A percentile compares a stretch with the other conserved stretches of the same genome.
Evolutionary conservation across 2,797 vertebrate genomes (phyloP).

Genomic region (Ambastaia sidthimunki): DNA sequence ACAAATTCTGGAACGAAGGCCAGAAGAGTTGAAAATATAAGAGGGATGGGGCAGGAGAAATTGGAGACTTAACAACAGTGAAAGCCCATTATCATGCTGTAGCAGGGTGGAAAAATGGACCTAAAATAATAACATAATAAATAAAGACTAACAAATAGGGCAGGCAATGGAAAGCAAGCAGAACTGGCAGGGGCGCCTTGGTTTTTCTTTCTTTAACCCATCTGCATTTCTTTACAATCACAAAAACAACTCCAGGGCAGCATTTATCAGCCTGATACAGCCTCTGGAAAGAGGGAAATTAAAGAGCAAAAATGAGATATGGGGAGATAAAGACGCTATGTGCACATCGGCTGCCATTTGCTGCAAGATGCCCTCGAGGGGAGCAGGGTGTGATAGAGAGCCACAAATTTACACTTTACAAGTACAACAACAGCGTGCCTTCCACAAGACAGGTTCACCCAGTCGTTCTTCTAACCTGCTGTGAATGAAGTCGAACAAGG

Average conservation of each 20-base stretch:
- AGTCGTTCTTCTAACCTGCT: slow-evolving; percentile 18
- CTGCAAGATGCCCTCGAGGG: slow-evolving; percentile 23
- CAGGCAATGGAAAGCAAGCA: slow-evolving; percentile 44
- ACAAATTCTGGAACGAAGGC: slow-evolving; percentile 27
- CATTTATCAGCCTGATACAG: slow-evolving; percentile 36
- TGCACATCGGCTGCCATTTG: slow-evolving; percentile 36
- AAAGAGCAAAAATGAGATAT: slow-evolving; percentile 56
- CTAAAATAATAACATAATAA: slow-evolving; percentile 35
- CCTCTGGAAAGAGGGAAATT: slow-evolving; percentile 56
- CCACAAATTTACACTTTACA: slow-evolving; percentile 40
- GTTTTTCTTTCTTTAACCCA: slow-evolving; percentile 37
- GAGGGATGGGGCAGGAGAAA: slow-evolving; percentile 28
- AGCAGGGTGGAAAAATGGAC: slow-evolving; percentile 23
- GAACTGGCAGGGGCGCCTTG: slow-evolving; percentile 48
- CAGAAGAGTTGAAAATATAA: slow-evolving; percentile 2
- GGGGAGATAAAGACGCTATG: slow-evolving; percentile 50
- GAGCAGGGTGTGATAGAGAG: slow-evolving; percentile 40
- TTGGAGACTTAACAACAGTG: slow-evolving; percentile 23
- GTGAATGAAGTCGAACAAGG: slow-evolving; percentile 20
- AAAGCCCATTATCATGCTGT: slow-evolving; percentile 42
- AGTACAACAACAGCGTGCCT: slow-evolving; percentile 39
- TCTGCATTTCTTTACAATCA: slow-evolving; percentile 43
- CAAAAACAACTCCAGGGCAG: slow-evolving; percentile 41
- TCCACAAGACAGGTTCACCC: slow-evolving; percentile 41
- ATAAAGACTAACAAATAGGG: slow-evolving; percentile 23